Percentiles rank a stretch among this genome's conserved stretches.
These are phyloP conservation scores for Gephyroberyx darwinii DNA, from an alignment of 2,797 vertebrate genomes.

Conservation along the genomic window DNA sequence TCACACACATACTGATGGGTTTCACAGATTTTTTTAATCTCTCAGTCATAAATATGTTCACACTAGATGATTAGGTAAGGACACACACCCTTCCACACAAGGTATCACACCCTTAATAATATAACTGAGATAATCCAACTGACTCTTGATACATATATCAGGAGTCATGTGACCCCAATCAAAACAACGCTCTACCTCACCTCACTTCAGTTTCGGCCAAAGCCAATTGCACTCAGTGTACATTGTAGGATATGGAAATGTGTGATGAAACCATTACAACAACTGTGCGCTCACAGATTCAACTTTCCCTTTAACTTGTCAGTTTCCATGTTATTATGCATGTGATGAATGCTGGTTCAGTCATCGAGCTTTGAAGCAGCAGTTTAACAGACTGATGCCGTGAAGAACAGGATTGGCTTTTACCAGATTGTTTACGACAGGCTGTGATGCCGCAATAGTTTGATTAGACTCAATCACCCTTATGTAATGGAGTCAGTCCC, in stretches of 20 bases:
- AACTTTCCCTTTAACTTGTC: conserved; percentile 32
- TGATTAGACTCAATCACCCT: conserved; percentile 53
- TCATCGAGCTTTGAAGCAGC: background rate
- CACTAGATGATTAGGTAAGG: too few relatives aligned
- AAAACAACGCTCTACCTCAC: too few relatives aligned
- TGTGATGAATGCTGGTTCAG: conserved; percentile 10
- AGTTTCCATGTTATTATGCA: conserved; percentile 20
- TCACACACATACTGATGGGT: too few relatives aligned
- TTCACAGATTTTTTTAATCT: too few relatives aligned
- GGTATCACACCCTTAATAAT: too few relatives aligned
- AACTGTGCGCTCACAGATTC: background rate
- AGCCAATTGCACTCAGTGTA: too few relatives aligned
- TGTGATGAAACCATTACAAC: conserved; percentile 12
- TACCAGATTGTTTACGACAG: conserved; percentile 49
- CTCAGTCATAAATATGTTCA: too few relatives aligned
- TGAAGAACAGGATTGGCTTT: conserved; percentile 46
- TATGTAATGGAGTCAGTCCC: conserved; percentile 34
- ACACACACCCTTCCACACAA: too few relatives aligned
- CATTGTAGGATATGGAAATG: background rate
- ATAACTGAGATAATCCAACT: too few relatives aligned
- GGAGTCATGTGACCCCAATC: too few relatives aligned
- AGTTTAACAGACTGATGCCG: conserved; percentile 22
- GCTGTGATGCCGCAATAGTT: conserved; percentile 33
- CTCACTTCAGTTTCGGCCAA: too few relatives aligned
- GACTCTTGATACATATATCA: too few relatives aligned